A percentile compares a stretch with the other conserved stretches of the same genome.
Conservation (phyloP, 2,888 invertebrate species). For the Heliconius charithonia region DNA sequence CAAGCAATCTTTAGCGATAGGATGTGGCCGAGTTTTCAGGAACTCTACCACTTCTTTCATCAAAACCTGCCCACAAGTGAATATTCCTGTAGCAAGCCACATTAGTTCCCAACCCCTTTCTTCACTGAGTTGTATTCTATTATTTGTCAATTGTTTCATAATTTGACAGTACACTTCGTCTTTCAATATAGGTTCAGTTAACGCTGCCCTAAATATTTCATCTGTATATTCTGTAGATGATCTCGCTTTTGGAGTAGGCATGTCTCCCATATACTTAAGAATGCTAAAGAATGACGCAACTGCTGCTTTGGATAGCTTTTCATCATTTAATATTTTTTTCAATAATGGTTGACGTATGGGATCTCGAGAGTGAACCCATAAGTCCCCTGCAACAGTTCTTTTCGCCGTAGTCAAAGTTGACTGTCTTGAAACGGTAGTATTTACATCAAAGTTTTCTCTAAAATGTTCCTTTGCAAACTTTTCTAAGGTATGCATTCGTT, state of each 20-base stretch:
- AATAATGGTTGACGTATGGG: slow-evolving; percentile 92
- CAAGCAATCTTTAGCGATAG: slow-evolving; percentile 91
- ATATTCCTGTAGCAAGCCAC: slow-evolving; percentile 94
- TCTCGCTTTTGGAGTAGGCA: slow-evolving; percentile 91
- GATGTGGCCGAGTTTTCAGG: slow-evolving; percentile 88
- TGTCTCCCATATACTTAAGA: slow-evolving; percentile 93
- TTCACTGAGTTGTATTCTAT: slow-evolving; percentile 92
- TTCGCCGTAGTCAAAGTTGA: slow-evolving; percentile 87
- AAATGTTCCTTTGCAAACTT: slow-evolving; percentile 93
- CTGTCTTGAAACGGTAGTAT: slow-evolving; percentile 84
- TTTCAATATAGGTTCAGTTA: slow-evolving; percentile 89
- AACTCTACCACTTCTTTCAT: slow-evolving; percentile 90
- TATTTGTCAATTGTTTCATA: slow-evolving; percentile 96
- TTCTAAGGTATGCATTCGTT: slow-evolving; percentile 91
- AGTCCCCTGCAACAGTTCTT: slow-evolving; percentile 86
- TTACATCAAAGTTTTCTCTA: slow-evolving; percentile 79
- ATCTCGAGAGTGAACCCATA: slow-evolving; percentile 93
- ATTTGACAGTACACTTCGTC: slow-evolving; percentile 98
- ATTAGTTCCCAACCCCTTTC: slow-evolving; percentile 97
- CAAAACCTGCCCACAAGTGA: slow-evolving; percentile 90
- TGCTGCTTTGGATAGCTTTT: slow-evolving; percentile 88
- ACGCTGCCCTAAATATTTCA: slow-evolving; percentile 91
- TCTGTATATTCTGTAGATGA: slow-evolving; percentile 93
- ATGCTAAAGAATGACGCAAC: slow-evolving; percentile 89
- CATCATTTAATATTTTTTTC: slow-evolving; percentile 88